Evolutionary conservation across 23 tunicate species (phyloP).

Genomic region (Styela plicata): DNA sequence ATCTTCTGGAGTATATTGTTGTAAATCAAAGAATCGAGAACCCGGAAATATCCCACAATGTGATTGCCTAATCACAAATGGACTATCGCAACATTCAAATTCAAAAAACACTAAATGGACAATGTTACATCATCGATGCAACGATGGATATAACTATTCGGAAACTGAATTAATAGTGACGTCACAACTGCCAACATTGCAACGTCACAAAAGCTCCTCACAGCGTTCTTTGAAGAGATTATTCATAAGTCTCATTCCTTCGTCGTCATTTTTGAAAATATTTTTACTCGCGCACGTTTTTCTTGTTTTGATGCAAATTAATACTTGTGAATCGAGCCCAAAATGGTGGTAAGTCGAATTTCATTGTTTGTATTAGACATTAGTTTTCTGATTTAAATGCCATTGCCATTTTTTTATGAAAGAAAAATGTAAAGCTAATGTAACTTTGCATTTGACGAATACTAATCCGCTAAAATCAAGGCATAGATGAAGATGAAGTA

Average conservation of each 20-base stretch:
- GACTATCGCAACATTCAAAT: too few species aligned
- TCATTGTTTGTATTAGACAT: too few species aligned
- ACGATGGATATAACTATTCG: neutral
- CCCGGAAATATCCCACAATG: neutral
- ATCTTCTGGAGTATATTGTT: neutral
- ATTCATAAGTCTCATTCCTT: neutral
- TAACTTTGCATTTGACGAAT: too few species aligned
- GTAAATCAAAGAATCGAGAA: neutral
- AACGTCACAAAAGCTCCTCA: neutral
- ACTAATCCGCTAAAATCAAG: too few species aligned
- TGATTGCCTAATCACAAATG: too few species aligned
- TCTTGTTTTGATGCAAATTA: neutral
- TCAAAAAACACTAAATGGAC: neutral
- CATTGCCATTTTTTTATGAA: too few species aligned
- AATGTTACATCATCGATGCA: neutral
- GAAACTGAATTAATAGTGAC: neutral
- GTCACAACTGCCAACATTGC: neutral
- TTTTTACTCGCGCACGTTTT: slow-evolving; percentile 4
- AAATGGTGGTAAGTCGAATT: slow-evolving; percentile 35
- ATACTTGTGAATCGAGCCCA: slow-evolving; percentile 15
- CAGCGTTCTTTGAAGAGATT: neutral
- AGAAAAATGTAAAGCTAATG: too few species aligned
- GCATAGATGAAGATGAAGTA: too few species aligned
- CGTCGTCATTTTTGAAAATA: neutral
- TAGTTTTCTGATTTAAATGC: too few species aligned